Conservation (phyloP, 2,888 invertebrate species). For the Nomada flava region DNA sequence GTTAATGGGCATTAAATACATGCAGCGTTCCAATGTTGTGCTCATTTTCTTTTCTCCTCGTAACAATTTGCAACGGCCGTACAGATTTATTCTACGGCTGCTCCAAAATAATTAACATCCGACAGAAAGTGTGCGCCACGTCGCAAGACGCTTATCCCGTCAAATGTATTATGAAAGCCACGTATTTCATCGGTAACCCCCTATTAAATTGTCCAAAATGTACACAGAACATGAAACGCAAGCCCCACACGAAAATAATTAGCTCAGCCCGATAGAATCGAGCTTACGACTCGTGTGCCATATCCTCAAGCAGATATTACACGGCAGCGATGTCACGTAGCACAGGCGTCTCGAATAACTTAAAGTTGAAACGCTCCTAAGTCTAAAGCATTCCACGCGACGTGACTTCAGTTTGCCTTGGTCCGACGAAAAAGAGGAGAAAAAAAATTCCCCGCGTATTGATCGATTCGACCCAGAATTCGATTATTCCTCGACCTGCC, state of each 20-base stretch:
- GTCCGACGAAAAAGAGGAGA: background rate
- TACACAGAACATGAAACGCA: background rate
- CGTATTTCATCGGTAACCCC: background rate
- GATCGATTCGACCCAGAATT: background rate
- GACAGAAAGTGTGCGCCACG: no score
- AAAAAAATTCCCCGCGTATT: background rate
- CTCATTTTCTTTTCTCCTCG: no score
- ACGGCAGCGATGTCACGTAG: conserved; percentile 25
- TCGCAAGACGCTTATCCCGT: background rate
- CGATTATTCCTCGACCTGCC: background rate
- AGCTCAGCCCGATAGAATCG: background rate
- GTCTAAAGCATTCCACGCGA: conserved; percentile 7
- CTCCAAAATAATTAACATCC: no score
- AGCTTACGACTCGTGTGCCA: conserved; percentile 4
- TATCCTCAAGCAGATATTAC: conserved; percentile 13
- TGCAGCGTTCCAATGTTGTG: no score
- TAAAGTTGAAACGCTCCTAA: conserved; percentile 24
- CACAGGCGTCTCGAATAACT: conserved; percentile 22
- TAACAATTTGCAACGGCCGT: no score
- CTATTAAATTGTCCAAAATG: background rate
- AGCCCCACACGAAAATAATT: conserved; percentile 11
- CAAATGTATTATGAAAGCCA: background rate
- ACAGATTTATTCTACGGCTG: no score
- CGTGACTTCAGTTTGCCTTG: conserved; percentile 1
- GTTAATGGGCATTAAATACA: no score